phyloP scores from a whole-genome alignment of 2,888 invertebrate genomes.

The Andrena minutula region DNA sequence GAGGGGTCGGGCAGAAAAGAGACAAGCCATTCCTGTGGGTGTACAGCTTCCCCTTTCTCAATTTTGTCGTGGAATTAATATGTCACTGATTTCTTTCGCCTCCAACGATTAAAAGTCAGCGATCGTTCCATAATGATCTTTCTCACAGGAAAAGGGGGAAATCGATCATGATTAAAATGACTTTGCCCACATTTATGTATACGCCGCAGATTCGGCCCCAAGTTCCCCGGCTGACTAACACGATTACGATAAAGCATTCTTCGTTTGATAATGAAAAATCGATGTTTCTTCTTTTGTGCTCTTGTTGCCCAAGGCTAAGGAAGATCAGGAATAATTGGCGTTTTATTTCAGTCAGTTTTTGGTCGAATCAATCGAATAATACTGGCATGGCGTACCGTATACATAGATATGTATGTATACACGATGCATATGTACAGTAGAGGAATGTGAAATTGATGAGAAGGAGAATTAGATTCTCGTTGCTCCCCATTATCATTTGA shows the following conservation, averaged over 20 bases:
- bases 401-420: too few relatives aligned
- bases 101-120: background rate
- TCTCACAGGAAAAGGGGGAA: background rate
- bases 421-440: too few relatives aligned
- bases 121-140: background rate
- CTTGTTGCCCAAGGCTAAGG: background rate
- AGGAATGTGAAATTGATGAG: background rate
- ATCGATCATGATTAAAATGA: background rate
- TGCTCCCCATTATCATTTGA: background rate
- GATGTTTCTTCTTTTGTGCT: background rate
- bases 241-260: background rate
- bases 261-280: background rate
- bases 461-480: background rate
- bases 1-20: slow-evolving; percentile 70
- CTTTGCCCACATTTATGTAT: background rate
- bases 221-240: background rate
- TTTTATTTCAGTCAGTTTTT: background rate
- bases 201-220: background rate
- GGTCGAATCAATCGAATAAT: background rate
- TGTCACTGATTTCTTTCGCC: slow-evolving; percentile 25
- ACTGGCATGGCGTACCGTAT: background rate
- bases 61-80: slow-evolving; percentile 79
- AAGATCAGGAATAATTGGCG: background rate
- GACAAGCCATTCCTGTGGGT: slow-evolving; percentile 80
- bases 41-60: slow-evolving; percentile 83